Evolutionary conservation across 2,888 invertebrate genomes (phyloP).

Genomic region (Macrosiphum euphorbiae): DNA sequence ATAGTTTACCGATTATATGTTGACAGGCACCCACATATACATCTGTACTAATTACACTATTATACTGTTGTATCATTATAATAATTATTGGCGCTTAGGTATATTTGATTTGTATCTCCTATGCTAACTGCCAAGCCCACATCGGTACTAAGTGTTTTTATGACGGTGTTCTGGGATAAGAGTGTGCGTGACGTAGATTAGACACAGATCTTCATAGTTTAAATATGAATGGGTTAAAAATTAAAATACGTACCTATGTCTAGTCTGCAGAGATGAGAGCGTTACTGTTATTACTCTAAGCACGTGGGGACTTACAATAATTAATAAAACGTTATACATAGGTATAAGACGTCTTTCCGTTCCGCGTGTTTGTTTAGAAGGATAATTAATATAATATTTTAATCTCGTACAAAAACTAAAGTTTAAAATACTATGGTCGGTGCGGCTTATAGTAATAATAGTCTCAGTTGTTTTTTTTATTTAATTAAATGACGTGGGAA

Average conservation of each 20-base stretch:
- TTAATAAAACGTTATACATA: neutral
- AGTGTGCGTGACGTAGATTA: neutral
- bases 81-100: neutral
- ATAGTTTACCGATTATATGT: neutral
- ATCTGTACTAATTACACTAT: neutral
- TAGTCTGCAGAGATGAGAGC: neutral
- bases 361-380: neutral
- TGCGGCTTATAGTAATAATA: neutral
- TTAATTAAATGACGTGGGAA: neutral
- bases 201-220: neutral
- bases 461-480: neutral
- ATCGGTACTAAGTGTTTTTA: neutral
- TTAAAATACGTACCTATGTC: neutral
- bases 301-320: neutral
- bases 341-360: neutral
- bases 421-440: neutral
- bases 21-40: neutral
- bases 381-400: neutral
- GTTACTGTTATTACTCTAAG: neutral
- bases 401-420: neutral
- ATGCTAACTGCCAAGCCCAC: neutral
- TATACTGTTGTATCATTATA: neutral
- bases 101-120: neutral
- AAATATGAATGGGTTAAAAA: neutral
- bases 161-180: neutral